Conservation (phyloP, 2,797 vertebrate genomes). For the Anabas testudineus region DNA sequence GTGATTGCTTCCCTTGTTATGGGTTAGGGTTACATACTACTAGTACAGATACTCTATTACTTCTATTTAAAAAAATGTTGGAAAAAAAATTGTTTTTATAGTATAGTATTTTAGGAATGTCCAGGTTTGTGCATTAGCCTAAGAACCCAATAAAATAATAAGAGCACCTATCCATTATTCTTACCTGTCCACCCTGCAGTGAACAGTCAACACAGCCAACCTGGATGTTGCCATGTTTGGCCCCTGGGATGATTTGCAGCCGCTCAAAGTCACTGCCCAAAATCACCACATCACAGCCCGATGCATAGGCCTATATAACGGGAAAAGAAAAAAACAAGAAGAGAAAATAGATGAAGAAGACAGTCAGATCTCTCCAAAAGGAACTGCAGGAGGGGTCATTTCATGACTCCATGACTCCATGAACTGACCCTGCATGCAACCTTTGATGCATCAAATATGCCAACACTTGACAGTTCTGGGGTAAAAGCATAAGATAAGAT, state of each 20-base stretch:
- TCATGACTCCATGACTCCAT: constrained; percentile 4
- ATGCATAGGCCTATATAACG: constrained; percentile 93
- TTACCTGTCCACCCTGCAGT: constrained; percentile 93
- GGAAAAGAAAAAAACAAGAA: constrained; percentile 32
- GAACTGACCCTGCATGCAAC: constrained; percentile 35
- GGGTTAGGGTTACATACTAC: no score
- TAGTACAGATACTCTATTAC: no score
- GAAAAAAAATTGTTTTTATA: not conserved
- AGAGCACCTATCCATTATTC: constrained; percentile 29
- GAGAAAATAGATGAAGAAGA: constrained; percentile 25
- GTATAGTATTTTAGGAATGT: not conserved
- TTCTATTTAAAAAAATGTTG: not conserved
- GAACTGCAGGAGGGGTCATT: constrained; percentile 32
- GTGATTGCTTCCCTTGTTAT: no score
- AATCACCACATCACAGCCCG: constrained; percentile 98
- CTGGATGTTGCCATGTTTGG: constrained; percentile 98
- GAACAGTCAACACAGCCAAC: constrained; percentile 98
- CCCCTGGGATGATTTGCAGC: constrained; percentile 96
- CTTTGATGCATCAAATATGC: constrained; percentile 41
- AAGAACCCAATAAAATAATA: not conserved
- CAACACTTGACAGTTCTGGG: constrained; percentile 42
- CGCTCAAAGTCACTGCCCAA: constrained; percentile 97
- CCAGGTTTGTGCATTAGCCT: not conserved
- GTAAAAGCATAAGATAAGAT: constrained; percentile 47
- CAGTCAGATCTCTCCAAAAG: constrained; percentile 16